phyloP scores from a whole-genome alignment of 2,113 vertebrate genomes.

The Apus apus region DNA sequence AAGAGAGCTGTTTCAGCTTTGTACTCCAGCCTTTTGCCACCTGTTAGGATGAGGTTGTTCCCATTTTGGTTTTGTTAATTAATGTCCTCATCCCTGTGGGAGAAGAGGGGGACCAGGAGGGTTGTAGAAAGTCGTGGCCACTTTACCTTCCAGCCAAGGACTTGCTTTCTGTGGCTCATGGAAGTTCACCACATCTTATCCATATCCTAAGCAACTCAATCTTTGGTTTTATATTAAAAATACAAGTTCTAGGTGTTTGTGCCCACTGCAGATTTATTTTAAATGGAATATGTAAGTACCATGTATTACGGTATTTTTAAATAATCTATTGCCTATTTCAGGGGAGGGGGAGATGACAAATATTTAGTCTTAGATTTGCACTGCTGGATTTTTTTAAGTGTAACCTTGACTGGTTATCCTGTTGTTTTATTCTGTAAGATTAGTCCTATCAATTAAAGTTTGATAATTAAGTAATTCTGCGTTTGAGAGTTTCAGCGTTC shows the following conservation, averaged over 20 bases:
- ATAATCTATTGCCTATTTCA: conserved; percentile 69
- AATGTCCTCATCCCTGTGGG: background rate
- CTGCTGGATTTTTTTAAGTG: conserved; percentile 77
- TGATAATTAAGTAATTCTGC: conserved; percentile 73
- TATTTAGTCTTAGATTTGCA: conserved; percentile 79
- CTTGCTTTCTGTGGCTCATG: background rate
- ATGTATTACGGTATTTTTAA: conserved; percentile 72
- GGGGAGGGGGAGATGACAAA: conserved; percentile 60
- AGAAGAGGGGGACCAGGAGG: background rate
- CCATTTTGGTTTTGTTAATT: background rate
- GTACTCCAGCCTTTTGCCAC: background rate
- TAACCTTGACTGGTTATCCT: conserved; percentile 77
- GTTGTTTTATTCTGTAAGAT: conserved; percentile 79
- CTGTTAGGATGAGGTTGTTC: background rate
- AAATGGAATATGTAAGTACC: conserved; percentile 64
- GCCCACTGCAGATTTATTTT: conserved; percentile 67
- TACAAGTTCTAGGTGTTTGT: background rate
- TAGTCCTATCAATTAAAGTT: conserved; percentile 81
- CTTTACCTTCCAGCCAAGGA: conserved; percentile 42
- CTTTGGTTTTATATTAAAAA: conserved; percentile 32
- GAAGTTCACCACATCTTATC: conserved; percentile 33
- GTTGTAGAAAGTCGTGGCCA: background rate
- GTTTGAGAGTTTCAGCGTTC: background rate
- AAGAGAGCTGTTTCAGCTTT: background rate
- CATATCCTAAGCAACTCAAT: background rate